Evolutionary conservation across 2,888 invertebrate species (phyloP).

Genomic region (Eupeodes luniger): DNA sequence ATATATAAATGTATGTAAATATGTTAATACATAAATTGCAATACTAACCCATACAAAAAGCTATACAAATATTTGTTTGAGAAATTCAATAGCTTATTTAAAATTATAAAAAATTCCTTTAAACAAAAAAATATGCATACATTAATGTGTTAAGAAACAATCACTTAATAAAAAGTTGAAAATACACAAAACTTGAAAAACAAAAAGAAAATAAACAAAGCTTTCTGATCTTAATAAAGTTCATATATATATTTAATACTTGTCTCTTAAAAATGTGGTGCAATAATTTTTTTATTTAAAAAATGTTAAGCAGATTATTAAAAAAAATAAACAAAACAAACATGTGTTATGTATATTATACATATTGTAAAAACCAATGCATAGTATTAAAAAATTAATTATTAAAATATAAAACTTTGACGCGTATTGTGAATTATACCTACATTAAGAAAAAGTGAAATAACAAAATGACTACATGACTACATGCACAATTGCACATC

Average conservation of each 20-base stretch:
- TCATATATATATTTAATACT: neutral
- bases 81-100: slow-evolving; percentile 28
- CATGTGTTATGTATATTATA: slow-evolving; percentile 43
- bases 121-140: slow-evolving; percentile 20
- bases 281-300: slow-evolving; percentile 56
- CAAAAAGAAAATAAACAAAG: neutral
- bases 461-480: neutral
- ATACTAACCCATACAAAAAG: slow-evolving; percentile 27
- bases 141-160: slow-evolving; percentile 32
- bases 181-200: slow-evolving; percentile 23
- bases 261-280: slow-evolving; percentile 55
- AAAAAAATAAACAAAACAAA: neutral
- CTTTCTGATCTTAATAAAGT: slow-evolving; percentile 34
- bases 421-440: neutral
- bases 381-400: slow-evolving; percentile 15
- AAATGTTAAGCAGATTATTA: slow-evolving; percentile 38
- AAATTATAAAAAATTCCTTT: slow-evolving; percentile 2
- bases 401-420: slow-evolving; percentile 4
- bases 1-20: neutral
- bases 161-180: slow-evolving; percentile 26
- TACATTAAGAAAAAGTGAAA: slow-evolving; percentile 6
- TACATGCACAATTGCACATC: slow-evolving; percentile 18
- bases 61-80: slow-evolving; percentile 5
- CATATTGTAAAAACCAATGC: slow-evolving; percentile 37
- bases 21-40: slow-evolving; percentile 30